A percentile compares a stretch with the other conserved stretches of the same genome.
Conservation (phyloP, 2,888 invertebrate genomes). For the Mesoligia furuncula region DNA sequence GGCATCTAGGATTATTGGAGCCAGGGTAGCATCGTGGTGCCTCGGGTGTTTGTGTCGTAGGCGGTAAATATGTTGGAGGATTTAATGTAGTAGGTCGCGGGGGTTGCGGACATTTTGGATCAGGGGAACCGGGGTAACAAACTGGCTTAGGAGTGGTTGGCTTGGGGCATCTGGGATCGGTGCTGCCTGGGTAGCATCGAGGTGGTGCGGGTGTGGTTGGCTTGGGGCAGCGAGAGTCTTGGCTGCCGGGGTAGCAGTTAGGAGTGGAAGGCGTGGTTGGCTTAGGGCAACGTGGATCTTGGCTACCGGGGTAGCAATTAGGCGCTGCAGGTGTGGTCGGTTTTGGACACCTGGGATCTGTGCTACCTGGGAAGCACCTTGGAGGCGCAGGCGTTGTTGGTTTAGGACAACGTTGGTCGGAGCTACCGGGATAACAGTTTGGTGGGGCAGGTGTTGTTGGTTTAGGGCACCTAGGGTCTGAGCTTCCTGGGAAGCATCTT, state of each 20-base stretch:
- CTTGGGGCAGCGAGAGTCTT: conserved; percentile 75
- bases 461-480: conserved; percentile 67
- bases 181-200: conserved; percentile 61
- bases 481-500: too few species aligned
- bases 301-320: conserved; percentile 68
- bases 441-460: conserved; percentile 68
- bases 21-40: conserved; percentile 71
- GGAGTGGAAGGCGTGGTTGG: conserved; percentile 68
- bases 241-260: conserved; percentile 77
- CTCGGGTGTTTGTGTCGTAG: too few species aligned
- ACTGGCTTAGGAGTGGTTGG: conserved; percentile 24
- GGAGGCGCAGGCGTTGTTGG: conserved; percentile 67
- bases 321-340: conserved; percentile 61
- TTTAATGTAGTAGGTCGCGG: conserved; percentile 65
- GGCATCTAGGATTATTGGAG: conserved; percentile 47
- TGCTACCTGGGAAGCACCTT: conserved; percentile 57
- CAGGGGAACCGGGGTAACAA: too few species aligned
- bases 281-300: conserved; percentile 67
- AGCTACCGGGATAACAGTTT: conserved; percentile 74
- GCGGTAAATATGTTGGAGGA: conserved; percentile 68
- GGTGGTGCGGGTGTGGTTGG: conserved; percentile 66
- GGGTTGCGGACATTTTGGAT: conserved; percentile 67
- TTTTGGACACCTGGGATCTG: conserved; percentile 63
- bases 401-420: conserved; percentile 70
- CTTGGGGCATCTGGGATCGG: conserved; percentile 63